Evolutionary conservation across 2,888 invertebrate species (phyloP), one percentile per base, ranked within the genome.

Genomic region (Cecidostiba fungosa): DNA sequence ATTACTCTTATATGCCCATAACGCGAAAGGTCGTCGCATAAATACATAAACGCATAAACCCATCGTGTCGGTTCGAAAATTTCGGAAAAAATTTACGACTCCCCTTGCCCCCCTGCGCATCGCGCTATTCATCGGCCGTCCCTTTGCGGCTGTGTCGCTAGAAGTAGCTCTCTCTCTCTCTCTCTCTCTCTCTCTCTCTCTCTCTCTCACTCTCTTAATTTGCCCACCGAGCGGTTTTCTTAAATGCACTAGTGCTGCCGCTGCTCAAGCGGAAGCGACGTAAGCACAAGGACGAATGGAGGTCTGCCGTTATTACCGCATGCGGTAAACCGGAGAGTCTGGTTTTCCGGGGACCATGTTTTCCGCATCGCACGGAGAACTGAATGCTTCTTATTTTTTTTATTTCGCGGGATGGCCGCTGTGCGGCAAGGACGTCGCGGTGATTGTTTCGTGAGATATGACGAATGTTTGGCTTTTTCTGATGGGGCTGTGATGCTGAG

Each of bases 291-390:
- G 90, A 85, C 89, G 83, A 84, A 87, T 82, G 79, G 89, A 85
- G 90, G 90, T 88, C 88, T 87, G 89, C 89, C 90, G 88, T 89
- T 88, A 89, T 90, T 89, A 89, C 89, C 88, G 89, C 86, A 87
- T 90, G 90, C 89, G 90, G 90, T 90, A 88, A 87, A 90, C 89
- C 89, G 12, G 84, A 87, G 72, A 72, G 85, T 85, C 83, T 50
- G 23, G 50, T 26, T 74, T n/a, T 23, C 1, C 36, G 69, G 29
- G n/a, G 43, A 72, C 43, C 43, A 77, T 81, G 81, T 81, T 81
- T 85, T 81, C 85, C 84, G 70, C 32, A 32, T 50, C 26, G 32
- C 16, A 10, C 59, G 50, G 50, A 4, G 36, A n/a, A n/a, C n/a
- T n/a, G n/a, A n/a, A n/a, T n/a, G 3, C 69, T 62, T 43, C n/a